A percentile compares a stretch with the other conserved stretches of the same genome.
These are phyloP conservation scores for Pterostichus madidus DNA, from an alignment of 2,888 invertebrate genomes.

Conservation along the genomic window DNA sequence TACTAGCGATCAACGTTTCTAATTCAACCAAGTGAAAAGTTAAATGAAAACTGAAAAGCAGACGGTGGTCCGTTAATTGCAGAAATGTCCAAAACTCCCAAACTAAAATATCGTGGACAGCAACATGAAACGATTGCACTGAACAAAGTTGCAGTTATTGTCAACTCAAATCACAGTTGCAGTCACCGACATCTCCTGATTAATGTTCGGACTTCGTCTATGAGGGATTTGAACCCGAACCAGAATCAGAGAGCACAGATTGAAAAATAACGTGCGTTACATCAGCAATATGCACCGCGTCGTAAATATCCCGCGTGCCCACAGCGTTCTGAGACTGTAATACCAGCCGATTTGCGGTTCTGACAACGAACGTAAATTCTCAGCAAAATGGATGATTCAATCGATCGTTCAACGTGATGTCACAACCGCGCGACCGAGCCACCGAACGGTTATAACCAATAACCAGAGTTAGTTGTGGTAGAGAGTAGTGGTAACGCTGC, in stretches of 20 bases:
- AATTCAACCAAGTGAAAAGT: neutral
- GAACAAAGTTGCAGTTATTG: neutral
- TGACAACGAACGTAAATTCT: slow-evolving; percentile 64
- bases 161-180: neutral
- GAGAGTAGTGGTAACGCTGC: neutral
- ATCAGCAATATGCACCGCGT: slow-evolving; percentile 58
- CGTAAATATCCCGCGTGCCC: slow-evolving; percentile 53
- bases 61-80: neutral
- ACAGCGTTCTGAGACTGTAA: slow-evolving; percentile 35
- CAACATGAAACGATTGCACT: neutral
- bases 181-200: neutral
- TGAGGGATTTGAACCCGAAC: slow-evolving; percentile 11
- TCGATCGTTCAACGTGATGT: slow-evolving; percentile 59
- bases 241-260: slow-evolving; percentile 28
- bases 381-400: slow-evolving; percentile 62
- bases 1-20: no score
- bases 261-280: slow-evolving; percentile 63
- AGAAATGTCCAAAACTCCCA: neutral
- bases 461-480: no score
- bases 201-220: no score
- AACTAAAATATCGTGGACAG: neutral
- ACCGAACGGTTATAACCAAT: no score
- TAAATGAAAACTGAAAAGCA: neutral
- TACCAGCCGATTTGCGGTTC: slow-evolving; percentile 59
- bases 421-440: slow-evolving; percentile 26